These are phyloP conservation scores for Montipora capricornis DNA, from an alignment of 64 coral and sea anemone species.

Conservation along the genomic window DNA sequence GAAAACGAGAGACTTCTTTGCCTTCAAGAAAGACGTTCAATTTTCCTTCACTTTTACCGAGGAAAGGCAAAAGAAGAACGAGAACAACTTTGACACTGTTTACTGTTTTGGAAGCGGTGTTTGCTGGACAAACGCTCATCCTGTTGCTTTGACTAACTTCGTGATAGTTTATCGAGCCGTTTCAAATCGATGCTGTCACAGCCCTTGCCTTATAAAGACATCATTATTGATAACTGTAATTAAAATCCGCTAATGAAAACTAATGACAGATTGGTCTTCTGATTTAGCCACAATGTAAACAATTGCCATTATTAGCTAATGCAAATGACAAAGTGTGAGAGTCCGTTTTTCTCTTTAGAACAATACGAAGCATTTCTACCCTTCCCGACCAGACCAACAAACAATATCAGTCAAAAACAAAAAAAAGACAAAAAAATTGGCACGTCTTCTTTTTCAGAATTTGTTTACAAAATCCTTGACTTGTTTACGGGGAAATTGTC, in stretches of 20 bases:
- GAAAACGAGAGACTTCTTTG: constrained; percentile 91
- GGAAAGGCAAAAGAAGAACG: neutral
- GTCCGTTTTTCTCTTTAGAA: neutral
- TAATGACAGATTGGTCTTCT: constrained; percentile 51
- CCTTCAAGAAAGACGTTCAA: constrained; percentile 87
- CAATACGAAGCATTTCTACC: neutral
- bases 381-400: neutral
- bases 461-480: neutral
- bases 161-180: constrained; percentile 57
- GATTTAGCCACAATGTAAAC: constrained; percentile 50
- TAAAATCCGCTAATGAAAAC: constrained; percentile 64
- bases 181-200: constrained; percentile 49
- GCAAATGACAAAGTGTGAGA: constrained; percentile 2
- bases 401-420: neutral
- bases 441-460: neutral
- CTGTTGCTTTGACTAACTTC: constrained; percentile 8
- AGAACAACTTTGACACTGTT: neutral
- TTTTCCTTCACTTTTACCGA: constrained; percentile 45
- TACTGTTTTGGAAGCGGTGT: neutral
- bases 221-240: constrained; percentile 82
- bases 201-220: constrained; percentile 56
- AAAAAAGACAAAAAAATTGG: neutral
- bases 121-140: constrained; percentile 5
- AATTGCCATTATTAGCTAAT: constrained; percentile 32
- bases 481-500: too few species aligned